Conservation (phyloP, 2,113 vertebrate species). For the Gavialis gangeticus region DNA sequence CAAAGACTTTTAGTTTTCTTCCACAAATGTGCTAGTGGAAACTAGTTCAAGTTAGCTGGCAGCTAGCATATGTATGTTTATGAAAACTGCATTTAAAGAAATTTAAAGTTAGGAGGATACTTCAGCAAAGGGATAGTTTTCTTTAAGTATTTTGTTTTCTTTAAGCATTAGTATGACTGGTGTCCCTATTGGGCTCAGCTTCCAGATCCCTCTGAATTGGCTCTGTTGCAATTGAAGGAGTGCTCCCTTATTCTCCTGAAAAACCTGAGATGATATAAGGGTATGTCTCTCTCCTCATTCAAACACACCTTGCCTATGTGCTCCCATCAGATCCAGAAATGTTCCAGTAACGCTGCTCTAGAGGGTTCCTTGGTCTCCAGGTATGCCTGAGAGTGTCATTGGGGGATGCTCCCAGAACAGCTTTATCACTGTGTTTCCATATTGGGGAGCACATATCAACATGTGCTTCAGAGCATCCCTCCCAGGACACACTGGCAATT, state of each 20-base stretch:
- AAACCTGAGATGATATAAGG: not conserved
- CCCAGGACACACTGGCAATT: not conserved
- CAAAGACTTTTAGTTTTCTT: not conserved
- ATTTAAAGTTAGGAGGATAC: no score
- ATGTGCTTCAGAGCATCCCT: no score
- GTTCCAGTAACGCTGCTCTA: not conserved
- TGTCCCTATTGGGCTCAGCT: not conserved
- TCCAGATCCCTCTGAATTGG: not conserved
- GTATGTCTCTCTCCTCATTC: not conserved
- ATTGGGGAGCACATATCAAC: no score
- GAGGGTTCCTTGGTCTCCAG: not conserved
- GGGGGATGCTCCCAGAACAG: no score
- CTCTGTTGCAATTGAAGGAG: rapidly evolving
- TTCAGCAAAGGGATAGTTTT: no score
- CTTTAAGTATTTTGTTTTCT: no score
- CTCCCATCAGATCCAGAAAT: no score
- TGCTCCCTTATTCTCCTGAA: not conserved
- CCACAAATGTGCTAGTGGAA: not conserved
- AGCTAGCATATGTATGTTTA: not conserved
- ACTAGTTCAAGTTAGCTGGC: not conserved
- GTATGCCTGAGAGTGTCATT: no score
- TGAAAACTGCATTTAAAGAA: not conserved
- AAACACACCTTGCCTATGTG: no score
- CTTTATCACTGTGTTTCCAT: no score
- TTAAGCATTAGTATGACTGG: not conserved